Percentiles rank a stretch among this genome's conserved stretches.
phyloP scores from a whole-genome alignment of 2,113 vertebrate genomes.

The Danionella cerebrum region DNA sequence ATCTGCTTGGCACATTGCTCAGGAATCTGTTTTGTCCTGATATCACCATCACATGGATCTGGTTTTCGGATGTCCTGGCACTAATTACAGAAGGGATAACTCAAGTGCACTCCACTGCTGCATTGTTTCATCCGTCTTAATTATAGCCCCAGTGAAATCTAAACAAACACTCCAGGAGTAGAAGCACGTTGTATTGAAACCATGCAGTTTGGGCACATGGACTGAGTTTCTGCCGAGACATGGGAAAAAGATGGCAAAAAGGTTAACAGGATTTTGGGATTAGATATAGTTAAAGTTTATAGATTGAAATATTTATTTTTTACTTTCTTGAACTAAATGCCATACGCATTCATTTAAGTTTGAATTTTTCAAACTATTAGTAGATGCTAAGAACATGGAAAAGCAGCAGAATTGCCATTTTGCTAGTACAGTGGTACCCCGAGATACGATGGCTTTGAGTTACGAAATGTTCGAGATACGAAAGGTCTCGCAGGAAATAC shows the following conservation, averaged over 20 bases:
- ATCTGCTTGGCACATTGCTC: conserved; percentile 62
- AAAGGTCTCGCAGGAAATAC: too few species aligned
- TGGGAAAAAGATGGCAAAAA: neutral
- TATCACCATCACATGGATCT: conserved; percentile 35
- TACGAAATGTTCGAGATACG: too few species aligned
- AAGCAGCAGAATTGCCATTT: too few species aligned
- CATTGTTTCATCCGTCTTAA: conserved; percentile 18
- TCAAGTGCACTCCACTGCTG: neutral
- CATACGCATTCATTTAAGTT: too few species aligned
- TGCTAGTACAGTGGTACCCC: too few species aligned
- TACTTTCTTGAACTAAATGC: too few species aligned
- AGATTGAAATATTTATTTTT: too few species aligned
- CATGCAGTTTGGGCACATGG: neutral
- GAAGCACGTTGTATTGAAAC: neutral
- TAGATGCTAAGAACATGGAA: too few species aligned
- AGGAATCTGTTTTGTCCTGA: conserved; percentile 48
- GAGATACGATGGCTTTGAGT: too few species aligned
- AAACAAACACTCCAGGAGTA: neutral
- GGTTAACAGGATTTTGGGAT: too few species aligned
- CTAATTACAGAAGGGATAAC: conserved; percentile 23
- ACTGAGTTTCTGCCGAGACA: neutral
- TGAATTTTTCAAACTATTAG: too few species aligned
- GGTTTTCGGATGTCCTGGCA: conserved; percentile 18
- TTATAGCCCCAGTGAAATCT: conserved; percentile 25
- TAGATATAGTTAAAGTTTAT: too few species aligned